These are phyloP conservation scores for Anastatus disparis DNA, from an alignment of 1,140 invertebrate species.

Conservation along the genomic window DNA sequence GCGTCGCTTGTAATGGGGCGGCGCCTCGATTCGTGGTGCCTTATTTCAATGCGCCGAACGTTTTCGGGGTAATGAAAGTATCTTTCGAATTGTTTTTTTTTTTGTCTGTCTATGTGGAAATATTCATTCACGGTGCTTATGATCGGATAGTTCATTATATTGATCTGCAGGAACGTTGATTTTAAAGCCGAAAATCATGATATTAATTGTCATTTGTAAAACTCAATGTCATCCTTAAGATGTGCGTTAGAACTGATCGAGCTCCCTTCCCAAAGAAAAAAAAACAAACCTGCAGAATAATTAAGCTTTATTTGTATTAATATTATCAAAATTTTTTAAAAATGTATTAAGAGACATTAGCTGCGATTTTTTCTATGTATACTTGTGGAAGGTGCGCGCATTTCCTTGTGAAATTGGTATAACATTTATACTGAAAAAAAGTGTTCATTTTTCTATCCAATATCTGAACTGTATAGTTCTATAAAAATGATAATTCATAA, in stretches of 20 bases:
- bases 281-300: neutral
- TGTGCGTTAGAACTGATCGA: neutral
- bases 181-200: constrained; percentile 11
- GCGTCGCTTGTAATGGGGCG: constrained; percentile 5
- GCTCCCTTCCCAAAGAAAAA: too few relatives aligned
- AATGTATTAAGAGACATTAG: neutral
- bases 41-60: constrained; percentile 9
- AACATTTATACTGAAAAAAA: constrained; percentile 13
- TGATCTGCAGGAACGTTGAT: neutral
- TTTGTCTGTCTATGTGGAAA: neutral
- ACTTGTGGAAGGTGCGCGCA: constrained; percentile 10
- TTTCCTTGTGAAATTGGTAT: constrained; percentile 7
- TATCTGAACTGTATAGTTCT: neutral
- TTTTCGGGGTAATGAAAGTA: constrained; percentile 21
- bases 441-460: constrained; percentile 23
- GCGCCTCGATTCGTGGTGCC: constrained; percentile 7
- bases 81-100: neutral
- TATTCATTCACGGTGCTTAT: constrained; percentile 10
- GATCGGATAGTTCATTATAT: neutral
- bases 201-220: neutral
- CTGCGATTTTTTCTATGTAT: neutral
- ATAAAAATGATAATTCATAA: neutral
- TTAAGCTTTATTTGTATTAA: neutral
- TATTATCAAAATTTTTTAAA: neutral
- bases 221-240: neutral